Evolutionary conservation across 2,888 invertebrate species (phyloP).

Genomic region (Thumatha senex): DNA sequence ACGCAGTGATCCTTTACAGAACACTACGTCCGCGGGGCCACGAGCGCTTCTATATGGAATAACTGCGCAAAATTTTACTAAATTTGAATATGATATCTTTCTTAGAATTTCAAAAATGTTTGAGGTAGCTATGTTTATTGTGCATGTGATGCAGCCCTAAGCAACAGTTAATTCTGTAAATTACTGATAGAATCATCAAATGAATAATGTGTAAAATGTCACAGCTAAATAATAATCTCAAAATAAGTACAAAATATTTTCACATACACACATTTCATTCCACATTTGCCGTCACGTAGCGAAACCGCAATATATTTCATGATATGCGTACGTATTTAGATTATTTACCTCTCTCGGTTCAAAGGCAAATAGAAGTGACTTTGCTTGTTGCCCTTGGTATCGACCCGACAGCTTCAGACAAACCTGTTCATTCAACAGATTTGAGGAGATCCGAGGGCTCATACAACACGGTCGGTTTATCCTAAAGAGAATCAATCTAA

Average conservation of each 20-base stretch:
- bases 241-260: slow-evolving; percentile 1
- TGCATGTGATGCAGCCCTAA: neutral
- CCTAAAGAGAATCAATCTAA: slow-evolving; percentile 37
- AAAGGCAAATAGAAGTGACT: slow-evolving; percentile 77
- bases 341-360: slow-evolving; percentile 62
- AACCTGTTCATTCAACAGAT: slow-evolving; percentile 42
- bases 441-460: slow-evolving; percentile 35
- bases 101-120: neutral
- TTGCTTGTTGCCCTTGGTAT: slow-evolving; percentile 67
- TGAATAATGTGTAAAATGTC: slow-evolving; percentile 8
- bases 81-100: neutral
- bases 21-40: too few species aligned
- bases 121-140: neutral
- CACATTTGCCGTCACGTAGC: slow-evolving; percentile 32
- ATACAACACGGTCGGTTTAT: slow-evolving; percentile 35
- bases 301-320: slow-evolving; percentile 32
- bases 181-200: neutral
- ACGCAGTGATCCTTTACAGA: too few species aligned
- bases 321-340: slow-evolving; percentile 45
- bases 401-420: slow-evolving; percentile 42
- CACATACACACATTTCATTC: slow-evolving; percentile 34
- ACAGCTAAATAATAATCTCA: slow-evolving; percentile 8
- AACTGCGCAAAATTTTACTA: neutral
- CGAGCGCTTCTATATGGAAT: too few species aligned
- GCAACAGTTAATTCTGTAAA: neutral